phyloP scores from a whole-genome alignment of 2,888 invertebrate genomes.

The Plebejus argus region DNA sequence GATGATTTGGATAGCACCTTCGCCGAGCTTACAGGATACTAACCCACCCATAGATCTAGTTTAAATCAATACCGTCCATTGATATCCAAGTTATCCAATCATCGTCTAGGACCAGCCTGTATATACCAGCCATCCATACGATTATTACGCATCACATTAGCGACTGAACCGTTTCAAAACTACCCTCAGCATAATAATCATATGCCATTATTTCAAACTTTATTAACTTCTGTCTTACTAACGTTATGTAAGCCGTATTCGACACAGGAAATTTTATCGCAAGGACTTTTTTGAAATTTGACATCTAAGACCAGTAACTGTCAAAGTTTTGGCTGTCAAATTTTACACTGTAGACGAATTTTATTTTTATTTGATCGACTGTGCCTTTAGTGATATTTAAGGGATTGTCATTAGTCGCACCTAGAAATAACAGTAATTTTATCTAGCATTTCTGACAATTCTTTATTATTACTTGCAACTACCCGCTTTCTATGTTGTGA shows the following conservation, averaged over 20 bases:
- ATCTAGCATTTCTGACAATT: conserved; percentile 50
- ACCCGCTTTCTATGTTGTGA: conserved; percentile 73
- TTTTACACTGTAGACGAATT: neutral
- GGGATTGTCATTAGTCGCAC: conserved; percentile 51
- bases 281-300: neutral
- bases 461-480: conserved; percentile 51
- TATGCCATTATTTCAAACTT: neutral
- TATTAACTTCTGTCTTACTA: conserved; percentile 51
- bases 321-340: neutral
- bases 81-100: conserved; percentile 51
- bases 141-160: neutral
- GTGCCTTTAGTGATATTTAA: conserved; percentile 49
- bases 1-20: conserved; percentile 98
- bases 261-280: neutral
- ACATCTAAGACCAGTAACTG: neutral
- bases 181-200: neutral
- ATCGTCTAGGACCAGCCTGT: conserved; percentile 32
- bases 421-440: conserved; percentile 38
- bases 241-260: conserved; percentile 48
- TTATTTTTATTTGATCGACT: neutral
- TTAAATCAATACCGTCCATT: conserved; percentile 65
- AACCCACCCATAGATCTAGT: conserved; percentile 78
- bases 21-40: conserved; percentile 98
- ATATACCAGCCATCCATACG: conserved; percentile 1
- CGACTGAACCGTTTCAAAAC: neutral